Base-by-base conservation (phyloP, 2,888 invertebrate species). In the Platerodrilus igneus region DNA sequence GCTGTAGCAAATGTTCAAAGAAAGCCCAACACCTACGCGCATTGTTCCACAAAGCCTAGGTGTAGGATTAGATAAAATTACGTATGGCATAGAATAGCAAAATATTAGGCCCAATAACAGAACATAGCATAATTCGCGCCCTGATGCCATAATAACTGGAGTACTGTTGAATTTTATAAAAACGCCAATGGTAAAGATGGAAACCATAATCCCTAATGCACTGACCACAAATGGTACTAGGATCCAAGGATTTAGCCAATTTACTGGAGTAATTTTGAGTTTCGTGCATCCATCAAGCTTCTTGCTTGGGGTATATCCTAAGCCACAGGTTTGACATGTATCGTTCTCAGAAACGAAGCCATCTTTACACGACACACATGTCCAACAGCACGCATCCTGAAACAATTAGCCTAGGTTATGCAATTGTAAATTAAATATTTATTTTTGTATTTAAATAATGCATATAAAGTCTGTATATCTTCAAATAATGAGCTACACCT, bases 121-220 rank as follows among this genome's bases (percentile, higher is more conserved):
- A 8, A 86, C 79, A 62, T 84, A 86, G 63, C 86, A 86, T 5
- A 87, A 68, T 58, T 86, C 86, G 7, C 86, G 70, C 1, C 86
- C 86, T 0, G 83, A 83, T 2, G 86, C 86, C 76, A 84, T 84
- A 44, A 86, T 83, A 19, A 86, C 74, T 2, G 58, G 58, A 7
- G 56, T 57, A 18, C 45, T 50, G 63, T 76, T 64, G 53, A 57
- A 73, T 57, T 74, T 71, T 26, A 83, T 69, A 62, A 84, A 83
- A 4, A 82, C 77, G 26, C 71, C 69, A n/a, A 76, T 68, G 2
- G 80, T 78, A 58, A 79, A 77, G 22, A 76, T 58, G 2, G 81
- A 79, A 48, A 71, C 68, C 23, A 79, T 58, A 33, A 83, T 76
- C 4, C 83, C 83, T 26, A 77, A 61, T 1, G 74, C 65, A 8